Base-by-base conservation (phyloP, 1,140 invertebrate species). In the Pentalonia nigronervosa region DNA sequence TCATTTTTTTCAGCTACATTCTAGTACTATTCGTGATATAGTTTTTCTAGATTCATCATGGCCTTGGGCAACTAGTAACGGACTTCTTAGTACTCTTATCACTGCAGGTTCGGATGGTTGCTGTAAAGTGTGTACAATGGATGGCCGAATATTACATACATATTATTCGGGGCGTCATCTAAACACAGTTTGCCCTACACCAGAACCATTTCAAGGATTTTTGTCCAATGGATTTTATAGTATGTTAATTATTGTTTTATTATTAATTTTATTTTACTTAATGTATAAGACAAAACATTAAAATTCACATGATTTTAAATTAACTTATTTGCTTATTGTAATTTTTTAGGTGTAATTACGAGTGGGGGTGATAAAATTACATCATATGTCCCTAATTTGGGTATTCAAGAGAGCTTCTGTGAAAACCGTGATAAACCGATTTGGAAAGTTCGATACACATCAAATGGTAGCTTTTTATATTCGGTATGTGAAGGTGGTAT, bases 361-460 rank as follows among this genome's bases (percentile, higher is more conserved):
- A 95, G 95, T 94, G 96, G 96, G n/a, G 96, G 96, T 25, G 95
- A 95, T 94, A 94, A 95, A 83, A 95, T 96, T 45, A 95, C 95
- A 41, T 95, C 95, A 20, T 96, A 96, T 94, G 95, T 95, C 36
- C 96, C 96, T n/a, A 95, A 96, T 84, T 94, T 95, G 93, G 95
- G 95, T 17, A 95, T 96, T 81, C 95, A 96, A 94, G 95, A 96
- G 94, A 94, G 95, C 92, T 94, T 95, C 23, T 95, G 95, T 93
- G 95, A 96, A 93, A 95, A 96, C 93, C 95, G 95, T 93, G 95
- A 95, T 93, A 94, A 94, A 87, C 95, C 95, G 50, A 94, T 96
- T 41, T 96, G 95, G 95, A 96, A 96, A 94, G 93, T 92, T 45
- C 95, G 95, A 89, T 96, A 96, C 91, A 96, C 96, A 30, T 95